These are phyloP conservation scores for Philhelius pedissequus DNA, from an alignment of 2,888 invertebrate genomes.

Conservation along the genomic window DNA sequence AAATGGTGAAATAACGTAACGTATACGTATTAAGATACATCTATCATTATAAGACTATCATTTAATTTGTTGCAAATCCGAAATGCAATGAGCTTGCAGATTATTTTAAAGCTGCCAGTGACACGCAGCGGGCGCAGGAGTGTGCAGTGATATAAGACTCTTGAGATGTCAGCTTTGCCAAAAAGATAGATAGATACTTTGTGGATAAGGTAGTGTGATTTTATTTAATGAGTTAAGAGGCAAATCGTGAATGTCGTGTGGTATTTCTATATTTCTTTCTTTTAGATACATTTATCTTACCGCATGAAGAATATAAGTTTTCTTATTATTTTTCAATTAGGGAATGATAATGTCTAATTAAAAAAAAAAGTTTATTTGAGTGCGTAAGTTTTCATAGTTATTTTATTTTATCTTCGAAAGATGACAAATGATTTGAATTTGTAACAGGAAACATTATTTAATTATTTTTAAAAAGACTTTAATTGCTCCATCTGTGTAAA, in stretches of 20 bases:
- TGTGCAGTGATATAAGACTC: neutral
- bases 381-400: neutral
- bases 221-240: neutral
- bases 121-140: neutral
- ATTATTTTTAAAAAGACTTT: neutral
- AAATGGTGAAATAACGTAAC: neutral
- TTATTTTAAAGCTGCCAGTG: neutral
- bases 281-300: neutral
- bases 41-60: slow-evolving; percentile 20
- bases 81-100: slow-evolving; percentile 29
- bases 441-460: neutral
- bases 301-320: neutral
- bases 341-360: slow-evolving; percentile 12
- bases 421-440: neutral
- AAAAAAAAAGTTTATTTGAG: neutral
- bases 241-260: slow-evolving; percentile 34
- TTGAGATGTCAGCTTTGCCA: slow-evolving; percentile 24
- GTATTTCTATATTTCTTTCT: neutral
- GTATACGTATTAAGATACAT: neutral
- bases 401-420: neutral
- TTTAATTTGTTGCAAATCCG: slow-evolving; percentile 43
- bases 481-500: neutral
- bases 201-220: neutral
- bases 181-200: neutral
- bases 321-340: slow-evolving; percentile 25